Evolutionary conservation across 2,797 vertebrate genomes (phyloP).

Genomic region (Sternarchorhynchus goeldii): DNA sequence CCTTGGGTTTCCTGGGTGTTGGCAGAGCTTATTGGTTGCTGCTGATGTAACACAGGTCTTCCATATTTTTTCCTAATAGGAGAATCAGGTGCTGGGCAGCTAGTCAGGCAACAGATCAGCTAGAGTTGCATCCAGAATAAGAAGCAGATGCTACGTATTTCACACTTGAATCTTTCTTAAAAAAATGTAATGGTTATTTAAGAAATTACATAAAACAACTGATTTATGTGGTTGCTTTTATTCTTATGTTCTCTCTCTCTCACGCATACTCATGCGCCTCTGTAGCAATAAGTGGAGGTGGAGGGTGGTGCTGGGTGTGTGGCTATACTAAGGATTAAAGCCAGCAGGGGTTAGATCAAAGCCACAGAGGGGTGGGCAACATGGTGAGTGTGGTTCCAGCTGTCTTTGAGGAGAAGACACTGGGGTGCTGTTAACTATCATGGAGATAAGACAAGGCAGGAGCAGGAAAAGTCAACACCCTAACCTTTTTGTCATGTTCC

Average conservation of each 20-base stretch:
- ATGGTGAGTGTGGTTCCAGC: not conserved
- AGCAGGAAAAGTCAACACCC: not conserved
- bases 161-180: not conserved
- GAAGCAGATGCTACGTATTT: not conserved
- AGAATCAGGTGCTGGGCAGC: not conserved
- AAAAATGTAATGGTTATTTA: slow-evolving; percentile 2
- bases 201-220: not conserved
- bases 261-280: not conserved
- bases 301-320: not conserved
- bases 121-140: not conserved
- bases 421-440: not conserved
- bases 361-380: not conserved
- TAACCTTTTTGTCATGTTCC: too few relatives aligned
- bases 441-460: slow-evolving; percentile 12
- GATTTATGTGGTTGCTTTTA: not conserved
- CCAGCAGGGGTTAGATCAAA: not conserved
- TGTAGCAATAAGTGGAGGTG: not conserved
- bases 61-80: slow-evolving; percentile 20
- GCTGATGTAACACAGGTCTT: slow-evolving; percentile 6
- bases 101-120: not conserved
- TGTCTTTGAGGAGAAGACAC: not conserved
- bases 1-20: not conserved
- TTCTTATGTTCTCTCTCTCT: not conserved
- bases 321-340: not conserved
- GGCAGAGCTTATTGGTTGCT: slow-evolving; percentile 4